phyloP scores from a whole-genome alignment of 2,113 vertebrate genomes.

The Dicaeum eximium region DNA sequence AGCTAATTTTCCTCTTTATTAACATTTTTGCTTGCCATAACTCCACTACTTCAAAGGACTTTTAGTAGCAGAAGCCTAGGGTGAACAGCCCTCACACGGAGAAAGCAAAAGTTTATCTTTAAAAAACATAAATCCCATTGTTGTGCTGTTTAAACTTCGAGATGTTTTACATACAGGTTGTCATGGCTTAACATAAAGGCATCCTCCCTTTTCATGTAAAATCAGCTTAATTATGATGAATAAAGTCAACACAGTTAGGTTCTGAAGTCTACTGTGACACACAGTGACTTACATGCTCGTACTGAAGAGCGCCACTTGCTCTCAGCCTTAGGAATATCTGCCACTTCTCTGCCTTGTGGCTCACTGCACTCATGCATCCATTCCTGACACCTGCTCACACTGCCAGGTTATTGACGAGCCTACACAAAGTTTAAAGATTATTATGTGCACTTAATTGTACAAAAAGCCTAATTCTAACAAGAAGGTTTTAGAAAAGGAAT shows the following conservation, averaged over 20 bases:
- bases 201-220: not conserved
- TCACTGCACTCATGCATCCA: rapidly evolving
- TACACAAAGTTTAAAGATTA: not conserved
- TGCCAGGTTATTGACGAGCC: not conserved
- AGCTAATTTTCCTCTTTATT: not conserved
- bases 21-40: not conserved
- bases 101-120: not conserved
- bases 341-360: not conserved
- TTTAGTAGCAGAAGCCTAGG: not conserved
- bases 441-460: not conserved
- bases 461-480: not conserved
- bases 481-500: not conserved
- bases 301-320: not conserved
- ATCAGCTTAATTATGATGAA: not conserved
- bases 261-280: not conserved
- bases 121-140: not conserved
- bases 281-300: not conserved
- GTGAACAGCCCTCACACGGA: not conserved
- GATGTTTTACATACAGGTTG: not conserved
- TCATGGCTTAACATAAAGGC: not conserved
- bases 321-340: not conserved
- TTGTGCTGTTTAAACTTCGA: not conserved
- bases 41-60: not conserved
- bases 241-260: not conserved
- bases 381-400: not conserved